phyloP scores from a whole-genome alignment of 2,797 vertebrate species.

The Ctenopoma multispine region DNA sequence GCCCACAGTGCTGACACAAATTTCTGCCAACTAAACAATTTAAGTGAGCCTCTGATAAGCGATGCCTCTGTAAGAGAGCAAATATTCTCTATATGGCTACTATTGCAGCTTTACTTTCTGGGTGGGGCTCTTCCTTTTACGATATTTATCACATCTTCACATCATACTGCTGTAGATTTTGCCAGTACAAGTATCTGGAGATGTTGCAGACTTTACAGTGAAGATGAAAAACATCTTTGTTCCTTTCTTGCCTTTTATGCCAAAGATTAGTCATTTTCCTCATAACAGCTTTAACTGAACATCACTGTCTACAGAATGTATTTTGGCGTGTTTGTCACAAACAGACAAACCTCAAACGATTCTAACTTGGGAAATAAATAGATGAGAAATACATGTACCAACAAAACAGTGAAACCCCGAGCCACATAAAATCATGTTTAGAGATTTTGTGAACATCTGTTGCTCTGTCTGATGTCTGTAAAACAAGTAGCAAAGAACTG shows the following conservation, averaged over 20 bases:
- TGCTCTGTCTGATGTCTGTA: conserved; percentile 26
- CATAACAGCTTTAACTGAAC: conserved; percentile 41
- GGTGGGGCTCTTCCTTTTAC: conserved; percentile 42
- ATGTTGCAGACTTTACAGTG: background rate
- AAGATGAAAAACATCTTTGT: conserved; percentile 24
- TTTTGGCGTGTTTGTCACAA: conserved; percentile 49
- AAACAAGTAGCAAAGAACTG: conserved; percentile 19
- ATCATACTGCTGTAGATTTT: conserved; percentile 15
- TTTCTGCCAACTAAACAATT: conserved; percentile 86
- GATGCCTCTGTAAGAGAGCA: conserved; percentile 70
- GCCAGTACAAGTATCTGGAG: conserved; percentile 16
- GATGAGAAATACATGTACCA: conserved; percentile 40
- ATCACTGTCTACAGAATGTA: conserved; percentile 23
- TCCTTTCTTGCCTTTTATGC: background rate
- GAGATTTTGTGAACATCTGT: conserved; percentile 66
- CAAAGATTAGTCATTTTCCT: conserved; percentile 7
- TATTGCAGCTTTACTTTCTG: conserved; percentile 29
- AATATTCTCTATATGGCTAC: conserved; percentile 49
- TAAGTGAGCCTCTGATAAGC: conserved; percentile 77
- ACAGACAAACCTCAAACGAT: conserved; percentile 42
- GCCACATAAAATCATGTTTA: conserved; percentile 38
- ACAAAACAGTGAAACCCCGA: conserved; percentile 32
- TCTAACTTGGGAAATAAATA: conserved; percentile 49
- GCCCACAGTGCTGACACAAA: conserved; percentile 79
- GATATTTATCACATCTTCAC: conserved; percentile 33